phyloP scores from a whole-genome alignment of 2,113 vertebrate genomes.

The Herpetotheres cachinnans region DNA sequence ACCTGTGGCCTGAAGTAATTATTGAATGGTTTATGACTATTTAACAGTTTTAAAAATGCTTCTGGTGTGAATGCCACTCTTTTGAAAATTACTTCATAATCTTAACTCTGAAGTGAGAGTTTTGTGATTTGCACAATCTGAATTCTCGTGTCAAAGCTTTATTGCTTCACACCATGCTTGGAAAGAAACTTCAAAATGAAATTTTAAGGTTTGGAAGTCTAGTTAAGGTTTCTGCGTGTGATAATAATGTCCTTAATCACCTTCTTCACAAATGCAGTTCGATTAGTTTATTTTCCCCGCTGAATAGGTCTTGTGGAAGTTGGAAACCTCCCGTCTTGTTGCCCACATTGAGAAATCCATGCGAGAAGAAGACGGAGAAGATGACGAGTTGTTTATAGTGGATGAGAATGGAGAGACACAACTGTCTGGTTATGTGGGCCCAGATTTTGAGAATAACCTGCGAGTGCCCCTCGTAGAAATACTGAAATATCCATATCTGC shows the following conservation, averaged over 20 bases:
- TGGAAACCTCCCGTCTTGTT: conserved; percentile 81
- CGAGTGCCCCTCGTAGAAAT: conserved; percentile 82
- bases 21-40: not conserved
- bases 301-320: conserved; percentile 75
- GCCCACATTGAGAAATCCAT: conserved; percentile 73
- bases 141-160: not conserved
- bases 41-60: not conserved
- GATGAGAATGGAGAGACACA: conserved; percentile 72
- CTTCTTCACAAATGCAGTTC: not conserved
- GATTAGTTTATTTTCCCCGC: not conserved
- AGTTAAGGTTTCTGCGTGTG: not conserved
- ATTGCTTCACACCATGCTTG: rapidly evolving
- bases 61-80: not conserved
- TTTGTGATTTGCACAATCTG: not conserved
- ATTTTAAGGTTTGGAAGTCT: not conserved
- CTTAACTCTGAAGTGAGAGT: not conserved
- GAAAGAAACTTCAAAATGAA: not conserved
- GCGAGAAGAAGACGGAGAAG: conserved; percentile 61
- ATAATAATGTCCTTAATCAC: not conserved
- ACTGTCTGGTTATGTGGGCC: conserved; percentile 63
- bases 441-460: conserved; percentile 78
- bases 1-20: not conserved
- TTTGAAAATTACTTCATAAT: not conserved
- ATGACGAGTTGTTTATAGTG: conserved; percentile 78
- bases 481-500: conserved; percentile 82